Evolutionary conservation across 2,888 invertebrate species (phyloP), one percentile per base, ranked within the genome.

Genomic region (Phalangium opilio): DNA sequence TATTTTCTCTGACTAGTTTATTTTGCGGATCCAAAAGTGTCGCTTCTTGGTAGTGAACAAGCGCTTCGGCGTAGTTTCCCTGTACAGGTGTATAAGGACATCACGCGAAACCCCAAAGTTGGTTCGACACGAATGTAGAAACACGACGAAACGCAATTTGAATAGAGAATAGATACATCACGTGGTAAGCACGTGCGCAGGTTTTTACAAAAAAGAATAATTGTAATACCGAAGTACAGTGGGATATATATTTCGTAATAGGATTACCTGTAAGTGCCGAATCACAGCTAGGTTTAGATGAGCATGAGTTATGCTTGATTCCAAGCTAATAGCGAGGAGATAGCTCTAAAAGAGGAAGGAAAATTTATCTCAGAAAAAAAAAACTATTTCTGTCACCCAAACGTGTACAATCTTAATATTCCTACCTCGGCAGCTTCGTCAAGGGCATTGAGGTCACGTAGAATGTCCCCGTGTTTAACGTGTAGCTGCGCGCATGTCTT

Each of bases 261-360:
- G 14, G 14, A 17, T 17, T 38, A 52, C 52, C 52, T 52, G 50
- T 27, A 52, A 45, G 43, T 58, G 58, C 45, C 55, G 53, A 43
- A 58, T 58, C 32, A 58, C 58, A 18, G 56, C 58, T 34, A 58
- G 45, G 44, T 58, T 58, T 20, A 58, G 50, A 46, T 58, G 58
- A 43, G 58, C 58, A 39, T 56, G 51, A 5, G 58, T 53, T 32
- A 58, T 45, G 34, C 54, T 55, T 2, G 58, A 52, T 43, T 58
- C 55, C 45, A 58, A 43, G 21, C 57, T 52, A 39, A 58, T 49
- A 8, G 58, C 58, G 51, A 57, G 51, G 35, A 44, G 53, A 47
- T 58, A 58, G 43, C 58, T 58, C 58, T 58, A 35, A 41, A 49
- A 47, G 18, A 17, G 20, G n/a, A n/a, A n/a, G n/a, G n/a, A n/a